Percentiles rank a stretch among this genome's conserved stretches.
Evolutionary conservation across 2,888 invertebrate species (phyloP).

Genomic region (Platycheirus rosarum): DNA sequence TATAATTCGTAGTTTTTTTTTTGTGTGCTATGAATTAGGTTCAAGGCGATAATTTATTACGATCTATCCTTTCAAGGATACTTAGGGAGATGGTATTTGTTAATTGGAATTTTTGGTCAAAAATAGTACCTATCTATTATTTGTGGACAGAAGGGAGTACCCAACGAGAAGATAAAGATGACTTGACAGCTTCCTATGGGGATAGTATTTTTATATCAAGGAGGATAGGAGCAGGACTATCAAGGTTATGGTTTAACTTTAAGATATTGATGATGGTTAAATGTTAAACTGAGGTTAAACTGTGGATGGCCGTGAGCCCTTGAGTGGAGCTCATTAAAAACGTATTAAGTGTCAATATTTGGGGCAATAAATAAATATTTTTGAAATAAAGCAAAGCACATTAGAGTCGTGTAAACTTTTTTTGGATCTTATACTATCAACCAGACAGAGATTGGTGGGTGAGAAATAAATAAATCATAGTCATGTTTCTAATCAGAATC

Average conservation of each 20-base stretch:
- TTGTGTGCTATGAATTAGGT: not conserved
- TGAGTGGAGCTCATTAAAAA: constrained; percentile 44
- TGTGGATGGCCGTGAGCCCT: constrained; percentile 47
- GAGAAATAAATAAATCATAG: too few species aligned
- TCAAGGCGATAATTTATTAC: constrained; percentile 63
- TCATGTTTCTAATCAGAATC: too few species aligned
- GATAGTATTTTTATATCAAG: constrained; percentile 6
- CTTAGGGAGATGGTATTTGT: constrained; percentile 59
- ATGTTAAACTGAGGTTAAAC: too few species aligned
- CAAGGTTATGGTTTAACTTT: constrained; percentile 39
- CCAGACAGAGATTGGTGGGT: too few species aligned
- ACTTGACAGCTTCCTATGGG: constrained; percentile 10
- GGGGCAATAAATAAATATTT: constrained; percentile 52
- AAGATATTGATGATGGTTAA: constrained; percentile 41
- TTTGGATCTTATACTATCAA: too few species aligned
- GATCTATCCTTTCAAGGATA: constrained; percentile 66
- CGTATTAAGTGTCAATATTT: constrained; percentile 46
- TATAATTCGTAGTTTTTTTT: not conserved
- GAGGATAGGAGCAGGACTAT: not conserved
- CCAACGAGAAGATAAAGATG: constrained; percentile 14
- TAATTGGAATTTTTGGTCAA: constrained; percentile 67
- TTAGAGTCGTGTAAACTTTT: too few species aligned
- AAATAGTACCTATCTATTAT: constrained; percentile 30
- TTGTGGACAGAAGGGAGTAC: not conserved
- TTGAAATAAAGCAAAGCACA: too few species aligned